Percentiles rank a stretch among this genome's conserved stretches.
phyloP scores from a whole-genome alignment of 30 jellyfish, hydroid and myxozoan genomes.

The Sanderia malayensis region DNA sequence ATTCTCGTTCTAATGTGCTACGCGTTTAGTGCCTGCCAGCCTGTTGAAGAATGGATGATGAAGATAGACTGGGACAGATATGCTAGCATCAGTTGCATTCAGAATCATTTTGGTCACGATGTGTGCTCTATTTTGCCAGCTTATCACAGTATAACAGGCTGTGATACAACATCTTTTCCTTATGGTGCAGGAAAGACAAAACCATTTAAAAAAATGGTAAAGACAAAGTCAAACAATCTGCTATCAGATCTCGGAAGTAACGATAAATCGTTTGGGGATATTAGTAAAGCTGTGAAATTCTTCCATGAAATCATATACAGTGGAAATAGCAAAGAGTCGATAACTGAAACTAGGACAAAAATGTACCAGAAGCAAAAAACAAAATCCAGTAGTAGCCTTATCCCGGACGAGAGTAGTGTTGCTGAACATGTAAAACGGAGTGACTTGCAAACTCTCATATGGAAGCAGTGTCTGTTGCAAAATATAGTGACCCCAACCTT shows the following conservation, averaged over 20 bases:
- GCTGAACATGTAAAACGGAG: neutral
- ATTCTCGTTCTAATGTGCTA: neutral
- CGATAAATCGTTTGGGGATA: neutral
- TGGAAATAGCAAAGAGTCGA: slow-evolving; percentile 1
- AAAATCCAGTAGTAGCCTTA: neutral
- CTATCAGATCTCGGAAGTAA: neutral
- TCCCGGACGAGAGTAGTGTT: neutral
- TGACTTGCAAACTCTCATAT: neutral
- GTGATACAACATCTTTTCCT: neutral
- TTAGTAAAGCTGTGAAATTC: neutral
- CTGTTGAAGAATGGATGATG: slow-evolving; percentile 1
- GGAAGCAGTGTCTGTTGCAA: slow-evolving; percentile 2
- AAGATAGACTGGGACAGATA: neutral
- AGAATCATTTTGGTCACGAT: neutral
- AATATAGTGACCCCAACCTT: neutral
- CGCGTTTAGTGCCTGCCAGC: slow-evolving; percentile 1
- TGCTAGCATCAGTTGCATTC: slow-evolving; percentile 1
- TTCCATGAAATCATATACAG: neutral
- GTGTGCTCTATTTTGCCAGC: slow-evolving; percentile 2
- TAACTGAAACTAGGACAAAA: neutral
- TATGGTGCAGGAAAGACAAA: neutral
- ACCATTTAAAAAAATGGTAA: neutral
- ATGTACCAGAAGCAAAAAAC: neutral
- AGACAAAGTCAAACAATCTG: neutral
- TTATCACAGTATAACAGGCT: neutral